Evolutionary conservation across 1,140 invertebrate species (phyloP), one percentile per base, ranked within the genome.

Genomic region (Lysiphlebus fabarum): DNA sequence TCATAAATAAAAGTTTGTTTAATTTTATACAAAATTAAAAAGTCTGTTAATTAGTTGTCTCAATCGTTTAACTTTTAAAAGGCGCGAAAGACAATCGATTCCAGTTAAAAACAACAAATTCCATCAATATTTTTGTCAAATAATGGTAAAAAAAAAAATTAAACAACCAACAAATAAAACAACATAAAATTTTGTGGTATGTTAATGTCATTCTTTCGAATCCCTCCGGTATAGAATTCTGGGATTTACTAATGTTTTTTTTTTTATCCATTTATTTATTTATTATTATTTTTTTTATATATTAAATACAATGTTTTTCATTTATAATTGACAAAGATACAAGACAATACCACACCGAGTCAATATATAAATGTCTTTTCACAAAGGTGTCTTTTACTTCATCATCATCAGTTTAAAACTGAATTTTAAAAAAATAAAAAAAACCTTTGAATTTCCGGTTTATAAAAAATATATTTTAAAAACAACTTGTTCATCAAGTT

Each of bases 141-240:
- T 17, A 34, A 34, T n/a, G 17, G 17, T 17, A 26, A 47, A 8
- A 4, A 47, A 47, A 12, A 10, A 12, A 17, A 10, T 1, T n/a
- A n/a, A n/a, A 47, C n/a, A 4, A 10, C 7, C 4, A 17, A 47
- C 7, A 12, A 47, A 47, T 4, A 12, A 14, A 34, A n/a, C n/a
- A 47, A 7, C n/a, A 17, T 7, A 7, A 42, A 4, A 26, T 50
- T 60, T 53, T 51, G 37, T 14, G 41, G 57, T 69, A 75, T 75
- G 74, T 74, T 76, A 75, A 77, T 77, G 69, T 67, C 67, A 69
- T 72, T 74, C 72, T 66, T 55, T 63, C 67, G 67, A 67, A 73
- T 70, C 69, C 61, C 66, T 62, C 62, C 62, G 59, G 67, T 53
- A 49, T 47, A 44, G 49, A 51, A 51, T 51, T n/a, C 49, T 33